Conservation (phyloP, 2,113 vertebrate species). For the Upupa epops region DNA sequence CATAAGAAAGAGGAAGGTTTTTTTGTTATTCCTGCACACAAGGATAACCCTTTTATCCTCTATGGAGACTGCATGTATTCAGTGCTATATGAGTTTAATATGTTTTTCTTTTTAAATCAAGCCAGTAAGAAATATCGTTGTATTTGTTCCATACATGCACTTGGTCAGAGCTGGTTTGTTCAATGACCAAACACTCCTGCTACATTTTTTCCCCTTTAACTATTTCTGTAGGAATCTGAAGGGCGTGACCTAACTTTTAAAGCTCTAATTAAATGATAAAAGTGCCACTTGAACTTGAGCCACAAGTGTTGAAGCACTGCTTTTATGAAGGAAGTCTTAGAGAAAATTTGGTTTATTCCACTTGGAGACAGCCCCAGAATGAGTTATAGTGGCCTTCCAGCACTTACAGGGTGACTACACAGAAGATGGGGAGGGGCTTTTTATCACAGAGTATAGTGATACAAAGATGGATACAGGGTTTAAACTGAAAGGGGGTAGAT, state of each 20-base stretch:
- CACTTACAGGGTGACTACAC: too few relatives aligned
- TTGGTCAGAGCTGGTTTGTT: background rate
- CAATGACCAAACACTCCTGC: background rate
- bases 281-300: background rate
- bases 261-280: background rate
- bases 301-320: background rate
- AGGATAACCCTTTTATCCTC: background rate
- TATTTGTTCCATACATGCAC: background rate
- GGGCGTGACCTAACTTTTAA: background rate
- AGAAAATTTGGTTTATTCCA: too few relatives aligned
- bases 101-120: background rate
- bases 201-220: background rate
- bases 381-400: too few relatives aligned
- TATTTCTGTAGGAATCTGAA: background rate
- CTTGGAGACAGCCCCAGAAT: too few relatives aligned
- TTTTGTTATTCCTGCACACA: background rate
- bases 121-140: background rate
- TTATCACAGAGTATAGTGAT: too few relatives aligned
- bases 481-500: too few relatives aligned
- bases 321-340: too few relatives aligned
- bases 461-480: too few relatives aligned
- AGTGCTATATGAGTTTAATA: background rate
- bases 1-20: background rate
- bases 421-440: too few relatives aligned
- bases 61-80: background rate